phyloP scores from a whole-genome alignment of 2,888 invertebrate species.

The Anoplius nigerrimus region DNA sequence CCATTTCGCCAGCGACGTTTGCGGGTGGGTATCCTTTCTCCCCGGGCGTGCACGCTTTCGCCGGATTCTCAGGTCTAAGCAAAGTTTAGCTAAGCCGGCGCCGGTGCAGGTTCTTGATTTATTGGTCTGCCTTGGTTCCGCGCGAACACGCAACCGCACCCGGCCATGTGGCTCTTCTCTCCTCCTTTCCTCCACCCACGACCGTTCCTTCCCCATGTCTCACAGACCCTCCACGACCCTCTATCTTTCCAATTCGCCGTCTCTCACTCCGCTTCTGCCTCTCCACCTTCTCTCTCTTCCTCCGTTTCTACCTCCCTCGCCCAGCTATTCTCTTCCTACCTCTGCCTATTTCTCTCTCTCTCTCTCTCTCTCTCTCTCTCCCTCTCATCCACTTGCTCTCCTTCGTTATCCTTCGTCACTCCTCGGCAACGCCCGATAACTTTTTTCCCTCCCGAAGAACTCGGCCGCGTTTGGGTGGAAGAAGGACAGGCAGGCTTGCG shows the following conservation, averaged over 20 bases:
- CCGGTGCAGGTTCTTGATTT: conserved; percentile 67
- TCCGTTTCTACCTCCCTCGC: not conserved
- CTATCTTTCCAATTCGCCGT: not conserved
- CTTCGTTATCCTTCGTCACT: conserved; percentile 40
- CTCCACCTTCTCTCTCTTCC: not conserved
- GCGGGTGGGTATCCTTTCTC: conserved; percentile 12
- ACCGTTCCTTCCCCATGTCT: conserved; percentile 23
- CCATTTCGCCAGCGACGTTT: no score
- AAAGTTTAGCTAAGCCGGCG: conserved; percentile 65
- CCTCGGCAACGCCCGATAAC: conserved; percentile 45
- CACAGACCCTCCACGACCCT: conserved; percentile 27
- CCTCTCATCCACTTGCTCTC: no score
- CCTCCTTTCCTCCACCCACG: conserved; percentile 9
- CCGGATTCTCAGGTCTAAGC: conserved; percentile 25
- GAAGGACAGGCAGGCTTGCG: conserved; percentile 12
- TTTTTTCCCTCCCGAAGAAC: conserved; percentile 29
- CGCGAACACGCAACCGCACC: conserved; percentile 39
- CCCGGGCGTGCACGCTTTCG: conserved; percentile 12
- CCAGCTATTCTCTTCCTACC: no score
- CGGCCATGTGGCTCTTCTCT: conserved; percentile 21
- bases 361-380: no score
- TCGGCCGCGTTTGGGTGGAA: not conserved
- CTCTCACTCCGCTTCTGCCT: not conserved
- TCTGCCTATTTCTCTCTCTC: no score
- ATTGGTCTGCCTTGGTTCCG: conserved; percentile 61